Conservation (phyloP, 2,888 invertebrate species). For the Cerastis leucographa region DNA sequence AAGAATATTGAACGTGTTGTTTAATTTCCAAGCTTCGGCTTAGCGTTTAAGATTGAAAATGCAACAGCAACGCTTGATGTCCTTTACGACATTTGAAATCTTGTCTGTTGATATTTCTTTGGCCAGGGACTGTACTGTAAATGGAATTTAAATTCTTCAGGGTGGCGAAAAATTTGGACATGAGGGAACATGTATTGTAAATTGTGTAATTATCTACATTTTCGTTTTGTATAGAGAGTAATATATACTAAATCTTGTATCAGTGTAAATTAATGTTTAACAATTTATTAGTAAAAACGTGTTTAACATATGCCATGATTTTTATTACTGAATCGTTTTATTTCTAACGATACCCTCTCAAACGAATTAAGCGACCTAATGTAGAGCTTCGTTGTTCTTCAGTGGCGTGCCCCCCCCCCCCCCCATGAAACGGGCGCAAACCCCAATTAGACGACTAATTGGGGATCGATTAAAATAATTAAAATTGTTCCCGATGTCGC, state of each 20-base stretch:
- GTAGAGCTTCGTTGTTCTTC: neutral
- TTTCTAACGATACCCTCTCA: neutral
- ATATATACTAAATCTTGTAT: constrained; percentile 80
- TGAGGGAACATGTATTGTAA: constrained; percentile 70
- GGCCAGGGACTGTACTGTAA: neutral
- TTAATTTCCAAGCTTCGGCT: neutral
- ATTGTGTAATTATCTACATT: constrained; percentile 78
- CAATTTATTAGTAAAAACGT: constrained; percentile 83
- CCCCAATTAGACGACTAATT: too few relatives aligned
- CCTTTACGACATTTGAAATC: neutral
- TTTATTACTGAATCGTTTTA: constrained; percentile 6
- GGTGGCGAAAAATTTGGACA: constrained; percentile 46
- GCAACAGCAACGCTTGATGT: neutral
- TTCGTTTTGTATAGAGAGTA: constrained; percentile 88
- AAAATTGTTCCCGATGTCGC: too few relatives aligned
- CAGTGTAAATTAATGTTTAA: constrained; percentile 84
- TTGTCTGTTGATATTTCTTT: neutral
- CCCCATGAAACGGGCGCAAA: too few relatives aligned
- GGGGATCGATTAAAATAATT: too few relatives aligned
- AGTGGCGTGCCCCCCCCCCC: too few relatives aligned
- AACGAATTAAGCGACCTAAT: neutral
- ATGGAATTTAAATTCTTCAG: constrained; percentile 50
- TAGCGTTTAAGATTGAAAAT: neutral
- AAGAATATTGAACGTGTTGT: neutral
- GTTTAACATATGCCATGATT: constrained; percentile 70